A percentile compares a stretch with the other conserved stretches of the same genome.
Evolutionary conservation across 2,888 invertebrate species (phyloP).

Genomic region (Lasioglossum calceatum): DNA sequence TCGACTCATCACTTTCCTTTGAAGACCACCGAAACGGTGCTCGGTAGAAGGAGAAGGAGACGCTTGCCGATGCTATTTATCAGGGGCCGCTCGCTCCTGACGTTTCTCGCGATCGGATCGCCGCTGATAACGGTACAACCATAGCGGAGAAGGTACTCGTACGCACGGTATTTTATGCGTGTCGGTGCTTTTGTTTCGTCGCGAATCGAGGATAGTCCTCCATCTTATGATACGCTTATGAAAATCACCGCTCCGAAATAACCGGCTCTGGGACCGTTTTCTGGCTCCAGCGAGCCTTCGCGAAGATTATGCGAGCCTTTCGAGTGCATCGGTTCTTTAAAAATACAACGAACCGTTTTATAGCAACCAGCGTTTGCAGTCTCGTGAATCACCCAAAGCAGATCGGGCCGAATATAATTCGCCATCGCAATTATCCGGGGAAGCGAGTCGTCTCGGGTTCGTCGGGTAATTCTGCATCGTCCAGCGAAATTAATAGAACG

Average conservation of each 20-base stretch:
- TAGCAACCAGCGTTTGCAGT: too few relatives aligned
- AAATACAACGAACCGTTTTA: too few relatives aligned
- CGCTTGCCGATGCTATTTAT: constrained; percentile 65
- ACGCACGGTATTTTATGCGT: constrained; percentile 49
- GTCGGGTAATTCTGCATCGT: too few relatives aligned
- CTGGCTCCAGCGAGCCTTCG: not conserved
- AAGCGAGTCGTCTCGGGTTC: not conserved
- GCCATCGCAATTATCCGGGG: too few relatives aligned
- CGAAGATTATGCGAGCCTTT: not conserved
- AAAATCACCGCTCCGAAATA: not conserved
- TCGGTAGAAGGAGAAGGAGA: constrained; percentile 21
- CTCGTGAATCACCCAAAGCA: too few relatives aligned
- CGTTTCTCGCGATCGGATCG: constrained; percentile 66
- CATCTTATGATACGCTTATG: not conserved
- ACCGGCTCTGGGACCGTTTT: not conserved
- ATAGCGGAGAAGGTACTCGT: not conserved
- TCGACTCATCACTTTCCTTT: constrained; percentile 71
- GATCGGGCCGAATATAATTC: too few relatives aligned
- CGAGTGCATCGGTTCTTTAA: too few relatives aligned
- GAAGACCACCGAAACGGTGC: constrained; percentile 71
- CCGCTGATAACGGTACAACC: constrained; percentile 70
- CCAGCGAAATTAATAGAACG: constrained; percentile 41
- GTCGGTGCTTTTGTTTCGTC: constrained; percentile 33
- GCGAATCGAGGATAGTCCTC: constrained; percentile 10
- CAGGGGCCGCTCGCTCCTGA: constrained; percentile 56